These are phyloP conservation scores for Aradus depressus DNA, from an alignment of 2,888 invertebrate genomes.

Conservation along the genomic window DNA sequence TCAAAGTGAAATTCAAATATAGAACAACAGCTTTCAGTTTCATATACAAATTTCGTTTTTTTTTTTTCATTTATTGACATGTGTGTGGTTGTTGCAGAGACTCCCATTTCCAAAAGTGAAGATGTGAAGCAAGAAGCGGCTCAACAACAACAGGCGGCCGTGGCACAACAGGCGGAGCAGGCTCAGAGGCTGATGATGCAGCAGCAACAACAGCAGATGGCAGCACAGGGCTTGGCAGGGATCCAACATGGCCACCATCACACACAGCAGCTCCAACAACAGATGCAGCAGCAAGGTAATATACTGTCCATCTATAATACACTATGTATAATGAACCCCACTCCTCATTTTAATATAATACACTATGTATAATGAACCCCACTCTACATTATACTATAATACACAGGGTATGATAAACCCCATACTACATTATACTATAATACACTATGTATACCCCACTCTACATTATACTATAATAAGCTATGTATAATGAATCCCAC, in stretches of 20 bases:
- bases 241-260: slow-evolving; percentile 24
- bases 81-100: too few relatives aligned
- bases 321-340: too few relatives aligned
- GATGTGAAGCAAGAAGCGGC: slow-evolving; percentile 20
- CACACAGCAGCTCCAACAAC: slow-evolving; percentile 23
- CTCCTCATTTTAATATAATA: too few relatives aligned
- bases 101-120: slow-evolving; percentile 21
- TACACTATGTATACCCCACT: not conserved
- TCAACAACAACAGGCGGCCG: slow-evolving; percentile 22
- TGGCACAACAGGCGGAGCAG: slow-evolving; percentile 25
- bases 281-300: slow-evolving; percentile 25
- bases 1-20: too few relatives aligned
- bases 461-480: too few relatives aligned
- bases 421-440: not conserved
- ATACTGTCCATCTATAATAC: not conserved
- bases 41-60: too few relatives aligned
- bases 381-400: not conserved
- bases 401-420: not conserved
- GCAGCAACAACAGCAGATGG: slow-evolving; percentile 18
- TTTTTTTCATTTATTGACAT: too few relatives aligned
- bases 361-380: too few relatives aligned
- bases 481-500: too few relatives aligned
- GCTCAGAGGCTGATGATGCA: slow-evolving; percentile 17
- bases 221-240: slow-evolving; percentile 19
- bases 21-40: too few relatives aligned